Base-by-base conservation (phyloP, 1,140 invertebrate species). In the Thaumetopoea pityocampa region DNA sequence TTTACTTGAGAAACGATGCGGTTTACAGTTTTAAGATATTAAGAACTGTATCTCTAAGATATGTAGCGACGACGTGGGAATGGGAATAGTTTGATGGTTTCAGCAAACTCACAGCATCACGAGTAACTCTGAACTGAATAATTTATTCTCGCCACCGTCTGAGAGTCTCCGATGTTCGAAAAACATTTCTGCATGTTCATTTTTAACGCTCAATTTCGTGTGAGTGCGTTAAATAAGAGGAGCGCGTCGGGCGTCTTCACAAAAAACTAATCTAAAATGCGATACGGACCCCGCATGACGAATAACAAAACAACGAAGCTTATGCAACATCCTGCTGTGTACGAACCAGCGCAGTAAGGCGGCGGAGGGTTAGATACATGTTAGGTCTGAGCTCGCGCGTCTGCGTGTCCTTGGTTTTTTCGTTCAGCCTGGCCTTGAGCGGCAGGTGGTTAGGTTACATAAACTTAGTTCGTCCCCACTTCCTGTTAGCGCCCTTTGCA, bases 361-460 rank as follows among this genome's bases (percentile, higher is more conserved):
- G 49, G 53, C 60, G 48, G 60, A 63, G 70, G 72, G 69, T 65
- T 80, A 72, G 69, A 68, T 70, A 74, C 76, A 69, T 66, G 57
- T 69, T 54, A 62, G 52, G 60, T 34, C 62, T 57, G 48, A 59
- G 57, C 65, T 65, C 65, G 61, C 50, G 64, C 54, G 70, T 59
- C 56, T 70, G 69, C 43, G 59, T 79, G 69, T 67, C 79, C 79
- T 83, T 83, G 79, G 69, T 79, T 81, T 78, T 77, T 79, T 79
- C 64, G 65, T 51, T 65, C 64, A 51, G 53, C 33, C 62, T 78
- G 74, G 71, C 78, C 78, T 82, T 73, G 69, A 71, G 48, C 48
- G 74, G 79, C 79, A 84, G 79, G 79, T 84, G 79, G 81, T 84
- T 84, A 79, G 72, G 74, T 84, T 84, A 84, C 79, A 84, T 81